Evolutionary conservation across 2,113 vertebrate species (phyloP).

Genomic region (Dicrurus megarhynchus): DNA sequence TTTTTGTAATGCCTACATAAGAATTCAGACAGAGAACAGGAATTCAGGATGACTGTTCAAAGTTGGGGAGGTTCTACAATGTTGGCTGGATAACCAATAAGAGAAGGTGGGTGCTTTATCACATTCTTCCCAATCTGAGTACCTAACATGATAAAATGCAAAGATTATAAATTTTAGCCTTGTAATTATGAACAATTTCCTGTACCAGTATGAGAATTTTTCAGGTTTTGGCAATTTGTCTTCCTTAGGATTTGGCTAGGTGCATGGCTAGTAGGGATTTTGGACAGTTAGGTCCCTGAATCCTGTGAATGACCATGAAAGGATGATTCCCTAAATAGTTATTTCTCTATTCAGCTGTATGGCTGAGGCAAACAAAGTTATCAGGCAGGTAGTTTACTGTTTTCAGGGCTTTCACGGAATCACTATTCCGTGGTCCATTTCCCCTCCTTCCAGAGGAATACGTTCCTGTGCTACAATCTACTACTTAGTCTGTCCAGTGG

Average conservation of each 20-base stretch:
- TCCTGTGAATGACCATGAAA: neutral
- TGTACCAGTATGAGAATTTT: neutral
- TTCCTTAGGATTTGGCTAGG: neutral
- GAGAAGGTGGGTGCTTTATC: neutral
- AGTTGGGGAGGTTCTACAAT: neutral
- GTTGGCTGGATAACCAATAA: neutral
- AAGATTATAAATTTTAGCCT: neutral
- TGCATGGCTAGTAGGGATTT: neutral
- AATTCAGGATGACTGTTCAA: neutral
- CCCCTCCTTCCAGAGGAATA: neutral
- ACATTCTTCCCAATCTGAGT: neutral
- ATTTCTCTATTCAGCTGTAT: neutral
- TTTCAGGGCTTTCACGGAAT: neutral
- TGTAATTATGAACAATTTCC: neutral
- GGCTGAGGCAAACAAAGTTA: neutral
- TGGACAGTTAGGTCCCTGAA: neutral
- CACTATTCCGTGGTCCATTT: neutral
- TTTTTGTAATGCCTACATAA: accelerated
- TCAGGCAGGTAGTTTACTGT: neutral
- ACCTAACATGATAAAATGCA: neutral
- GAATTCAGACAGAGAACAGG: neutral
- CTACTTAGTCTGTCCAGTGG: neutral
- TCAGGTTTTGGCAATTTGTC: neutral
- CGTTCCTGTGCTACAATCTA: neutral
- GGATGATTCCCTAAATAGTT: neutral